Conservation (phyloP, 2,888 invertebrate species). For the Odiellus spinosus region DNA sequence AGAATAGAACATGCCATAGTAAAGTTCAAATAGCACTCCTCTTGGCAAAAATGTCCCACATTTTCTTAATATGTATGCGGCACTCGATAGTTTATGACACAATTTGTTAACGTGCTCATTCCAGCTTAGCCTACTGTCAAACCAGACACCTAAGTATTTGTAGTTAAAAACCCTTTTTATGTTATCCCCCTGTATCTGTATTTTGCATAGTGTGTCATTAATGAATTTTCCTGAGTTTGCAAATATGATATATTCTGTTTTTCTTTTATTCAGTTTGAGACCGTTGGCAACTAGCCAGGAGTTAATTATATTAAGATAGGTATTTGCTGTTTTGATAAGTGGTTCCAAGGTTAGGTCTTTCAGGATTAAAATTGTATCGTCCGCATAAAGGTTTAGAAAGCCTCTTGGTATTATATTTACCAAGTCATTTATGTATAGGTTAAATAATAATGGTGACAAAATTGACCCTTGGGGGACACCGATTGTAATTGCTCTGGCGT, state of each 20-base stretch:
- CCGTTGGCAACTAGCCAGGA: background rate
- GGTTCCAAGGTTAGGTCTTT: background rate
- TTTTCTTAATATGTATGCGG: no score
- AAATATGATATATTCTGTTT: background rate
- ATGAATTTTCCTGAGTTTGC: background rate
- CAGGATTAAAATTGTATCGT: background rate
- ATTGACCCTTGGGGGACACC: background rate
- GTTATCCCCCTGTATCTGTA: no score
- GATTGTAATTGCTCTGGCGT: background rate
- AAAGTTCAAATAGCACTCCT: no score
- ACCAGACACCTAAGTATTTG: no score
- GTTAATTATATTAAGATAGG: background rate
- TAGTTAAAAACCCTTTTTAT: background rate
- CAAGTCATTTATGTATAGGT: background rate
- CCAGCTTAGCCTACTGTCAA: no score
- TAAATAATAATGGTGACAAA: background rate
- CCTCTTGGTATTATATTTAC: background rate
- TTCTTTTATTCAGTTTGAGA: background rate
- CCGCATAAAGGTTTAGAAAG: background rate
- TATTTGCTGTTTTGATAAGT: background rate
- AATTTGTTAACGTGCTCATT: no score
- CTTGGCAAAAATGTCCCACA: no score
- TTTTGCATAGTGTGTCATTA: background rate
- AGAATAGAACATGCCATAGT: no score
- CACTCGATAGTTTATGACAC: no score